Evolutionary conservation across 2,888 invertebrate genomes (phyloP), one percentile per base, ranked within the genome.

Genomic region (Myathropa florea): DNA sequence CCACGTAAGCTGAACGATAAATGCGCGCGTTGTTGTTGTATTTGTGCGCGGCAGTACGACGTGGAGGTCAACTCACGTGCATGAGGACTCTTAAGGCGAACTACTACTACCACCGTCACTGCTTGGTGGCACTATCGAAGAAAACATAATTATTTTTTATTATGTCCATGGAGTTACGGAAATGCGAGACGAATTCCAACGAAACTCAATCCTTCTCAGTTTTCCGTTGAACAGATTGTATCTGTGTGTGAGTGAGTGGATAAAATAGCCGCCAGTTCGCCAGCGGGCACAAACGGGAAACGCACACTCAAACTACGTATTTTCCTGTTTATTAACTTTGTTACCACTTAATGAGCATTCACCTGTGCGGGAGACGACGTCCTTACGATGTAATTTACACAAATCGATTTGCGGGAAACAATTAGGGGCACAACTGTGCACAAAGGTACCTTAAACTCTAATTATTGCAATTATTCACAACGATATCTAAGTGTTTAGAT

Each of bases 161-260:
- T 84, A 84, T 84, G 76, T 80, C 61, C 76, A 80, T 76, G 28
- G 46, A 72, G 71, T 76, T 71, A 76, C 65, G 84, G 84, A 84
- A 80, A 81, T 84, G 84, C 80, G 80, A 84, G 76, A 76, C 71
- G 84, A 81, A 84, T 84, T 80, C 84, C 84, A 80, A 57, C 65
- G 55, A 30, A 84, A 80, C 76, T 65, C 46, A 46, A 46, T 76
- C 76, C 70, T 57, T 23, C 24, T 57, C 57, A 12, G 2, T 23
- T 10, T 21, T 21, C 55, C 24, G 24, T 4, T 6, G 24, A 71
- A 76, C 75, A 70, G 64, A 65, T 75, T 70, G 79, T 24, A 39
- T 61, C 57, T 61, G 60, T 46, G 80, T 73, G 59, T 33, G 71
- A 26, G 36, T 26, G 65, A 65, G n/a, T 9, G n/a, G 28, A 28